Evolutionary conservation across 2,888 invertebrate genomes (phyloP).

Genomic region (Apantesis nais): DNA sequence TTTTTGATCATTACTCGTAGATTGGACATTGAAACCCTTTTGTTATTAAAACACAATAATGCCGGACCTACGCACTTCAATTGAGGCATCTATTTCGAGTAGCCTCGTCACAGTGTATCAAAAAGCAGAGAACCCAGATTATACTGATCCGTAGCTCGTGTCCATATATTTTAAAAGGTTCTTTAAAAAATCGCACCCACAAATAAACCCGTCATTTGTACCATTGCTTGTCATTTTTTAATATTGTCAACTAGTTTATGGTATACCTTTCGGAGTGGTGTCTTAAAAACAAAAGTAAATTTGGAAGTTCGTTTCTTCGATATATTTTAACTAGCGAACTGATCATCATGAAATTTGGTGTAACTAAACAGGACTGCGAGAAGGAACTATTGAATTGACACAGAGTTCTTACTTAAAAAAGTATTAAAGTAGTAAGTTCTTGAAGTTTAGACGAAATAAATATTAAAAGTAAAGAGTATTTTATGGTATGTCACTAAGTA

Average conservation of each 20-base stretch:
- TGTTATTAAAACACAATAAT: slow-evolving; percentile 43
- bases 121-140: not conserved
- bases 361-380: no score
- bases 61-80: slow-evolving; percentile 22
- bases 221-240: no score
- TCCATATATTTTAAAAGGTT: not conserved
- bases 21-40: slow-evolving; percentile 37
- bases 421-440: no score
- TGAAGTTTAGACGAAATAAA: no score
- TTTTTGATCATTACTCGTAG: slow-evolving; percentile 33
- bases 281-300: not conserved
- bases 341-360: not conserved
- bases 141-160: not conserved
- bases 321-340: not conserved
- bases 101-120: slow-evolving; percentile 21
- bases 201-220: no score
- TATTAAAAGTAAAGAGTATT: no score
- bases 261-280: not conserved
- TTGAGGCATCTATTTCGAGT: slow-evolving; percentile 39
- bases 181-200: no score
- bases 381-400: no score
- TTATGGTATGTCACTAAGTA: not conserved
- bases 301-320: not conserved
- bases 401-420: no score
- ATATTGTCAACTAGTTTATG: no score